Percentiles rank a stretch among this genome's conserved stretches.
These are phyloP conservation scores for Canis aureus DNA, from an alignment of 2,113 vertebrate species.

Conservation along the genomic window DNA sequence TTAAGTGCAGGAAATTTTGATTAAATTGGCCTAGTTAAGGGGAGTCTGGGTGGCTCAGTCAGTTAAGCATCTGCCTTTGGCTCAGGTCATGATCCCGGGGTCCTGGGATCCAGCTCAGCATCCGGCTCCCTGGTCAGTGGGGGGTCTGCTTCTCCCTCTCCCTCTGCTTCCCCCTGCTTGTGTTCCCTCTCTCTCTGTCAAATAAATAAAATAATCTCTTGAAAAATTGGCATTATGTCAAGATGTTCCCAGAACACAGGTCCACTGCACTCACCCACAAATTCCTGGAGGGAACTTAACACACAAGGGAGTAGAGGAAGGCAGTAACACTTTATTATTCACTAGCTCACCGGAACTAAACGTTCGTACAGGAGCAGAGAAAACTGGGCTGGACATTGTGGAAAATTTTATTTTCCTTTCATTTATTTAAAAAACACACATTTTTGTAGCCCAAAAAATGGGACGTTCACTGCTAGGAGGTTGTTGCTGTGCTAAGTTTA, in stretches of 20 bases:
- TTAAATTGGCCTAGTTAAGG: background rate
- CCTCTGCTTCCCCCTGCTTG: too few relatives aligned
- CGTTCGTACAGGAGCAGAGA: background rate
- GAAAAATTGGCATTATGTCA: background rate
- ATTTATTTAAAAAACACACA: background rate
- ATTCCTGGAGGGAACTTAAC: background rate
- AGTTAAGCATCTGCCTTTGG: background rate
- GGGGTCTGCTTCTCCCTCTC: background rate
- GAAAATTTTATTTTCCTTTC: background rate
- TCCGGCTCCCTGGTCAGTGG: background rate
- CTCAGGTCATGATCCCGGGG: background rate
- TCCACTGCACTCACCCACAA: background rate
- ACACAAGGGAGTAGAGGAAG: too few relatives aligned
- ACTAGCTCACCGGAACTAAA: rapidly evolving
- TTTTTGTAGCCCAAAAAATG: too few relatives aligned
- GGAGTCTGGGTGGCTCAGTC: background rate
- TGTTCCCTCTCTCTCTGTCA: background rate
- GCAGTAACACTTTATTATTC: rapidly evolving
- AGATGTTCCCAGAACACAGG: too few relatives aligned
- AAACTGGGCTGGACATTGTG: too few relatives aligned
- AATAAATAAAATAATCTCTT: background rate
- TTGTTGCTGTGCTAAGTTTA: background rate
- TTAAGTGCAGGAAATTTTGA: background rate
- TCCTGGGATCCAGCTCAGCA: rapidly evolving
- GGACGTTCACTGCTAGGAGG: too few relatives aligned